Conservation (phyloP, 2,888 invertebrate genomes). For the Agapostemon virescens region DNA sequence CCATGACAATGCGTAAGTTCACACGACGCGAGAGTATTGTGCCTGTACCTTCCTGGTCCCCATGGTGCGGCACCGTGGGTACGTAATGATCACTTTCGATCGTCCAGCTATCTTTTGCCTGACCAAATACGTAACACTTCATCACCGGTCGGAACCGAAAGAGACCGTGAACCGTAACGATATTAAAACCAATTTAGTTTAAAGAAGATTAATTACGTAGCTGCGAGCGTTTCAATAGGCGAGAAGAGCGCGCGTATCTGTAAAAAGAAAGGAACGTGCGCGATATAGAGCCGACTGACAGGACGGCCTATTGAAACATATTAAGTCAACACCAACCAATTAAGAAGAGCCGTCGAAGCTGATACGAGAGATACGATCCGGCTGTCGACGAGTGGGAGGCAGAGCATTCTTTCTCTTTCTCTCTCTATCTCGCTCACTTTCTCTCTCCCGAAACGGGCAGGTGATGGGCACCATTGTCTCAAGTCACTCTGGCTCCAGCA, state of each 20-base stretch:
- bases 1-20: no score
- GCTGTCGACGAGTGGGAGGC: slow-evolving; percentile 37
- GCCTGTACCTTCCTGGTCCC: no score
- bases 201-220: slow-evolving; percentile 36
- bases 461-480: slow-evolving; percentile 70
- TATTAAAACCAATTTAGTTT: slow-evolving; percentile 21
- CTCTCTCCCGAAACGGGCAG: slow-evolving; percentile 45
- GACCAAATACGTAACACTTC: background rate
- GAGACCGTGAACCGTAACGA: background rate
- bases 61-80: background rate
- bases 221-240: slow-evolving; percentile 13
- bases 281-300: slow-evolving; percentile 28
- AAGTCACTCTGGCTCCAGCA: slow-evolving; percentile 63
- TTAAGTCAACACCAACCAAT: slow-evolving; percentile 69
- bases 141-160: background rate
- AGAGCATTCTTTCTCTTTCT: slow-evolving; percentile 26
- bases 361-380: slow-evolving; percentile 63
- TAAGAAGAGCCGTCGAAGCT: slow-evolving; percentile 62
- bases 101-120: background rate
- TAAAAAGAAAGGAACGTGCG: background rate
- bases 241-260: background rate
- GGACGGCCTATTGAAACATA: slow-evolving; percentile 60
- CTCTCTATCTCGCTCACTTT: background rate
- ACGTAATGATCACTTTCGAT: background rate
- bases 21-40: background rate